Evolutionary conservation across 2,888 invertebrate genomes (phyloP).

Genomic region (Arrhopalites spinosus): DNA sequence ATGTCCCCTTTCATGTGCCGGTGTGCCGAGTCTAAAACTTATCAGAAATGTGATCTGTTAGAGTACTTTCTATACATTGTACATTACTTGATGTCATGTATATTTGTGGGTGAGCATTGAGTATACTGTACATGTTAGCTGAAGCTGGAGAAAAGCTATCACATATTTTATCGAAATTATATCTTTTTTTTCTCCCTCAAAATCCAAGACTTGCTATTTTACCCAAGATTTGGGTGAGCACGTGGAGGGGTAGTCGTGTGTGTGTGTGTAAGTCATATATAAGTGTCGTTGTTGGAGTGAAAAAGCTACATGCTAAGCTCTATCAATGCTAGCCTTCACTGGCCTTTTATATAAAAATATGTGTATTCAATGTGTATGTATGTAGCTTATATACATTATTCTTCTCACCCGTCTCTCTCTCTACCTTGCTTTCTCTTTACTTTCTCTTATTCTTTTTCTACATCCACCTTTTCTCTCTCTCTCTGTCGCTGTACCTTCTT

Average conservation of each 20-base stretch:
- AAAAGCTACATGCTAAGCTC: slow-evolving; percentile 1
- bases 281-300: not conserved
- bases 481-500: not conserved
- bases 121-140: no score
- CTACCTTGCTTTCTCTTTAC: slow-evolving; percentile 1
- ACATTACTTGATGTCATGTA: no score
- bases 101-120: no score
- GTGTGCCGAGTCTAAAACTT: slow-evolving; percentile 13
- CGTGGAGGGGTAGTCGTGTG: slow-evolving; percentile 9
- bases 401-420: not conserved
- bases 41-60: slow-evolving; percentile 27
- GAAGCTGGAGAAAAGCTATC: slow-evolving; percentile 9
- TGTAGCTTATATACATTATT: not conserved
- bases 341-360: no score
- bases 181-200: slow-evolving; percentile 23
- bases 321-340: slow-evolving; percentile 10
- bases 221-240: not conserved
- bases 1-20: not conserved
- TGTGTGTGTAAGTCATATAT: not conserved
- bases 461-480: not conserved
- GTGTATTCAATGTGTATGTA: not conserved
- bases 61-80: not conserved
- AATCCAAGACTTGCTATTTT: slow-evolving; percentile 1
- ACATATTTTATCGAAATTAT: slow-evolving; percentile 31
- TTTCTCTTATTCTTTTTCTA: not conserved